Evolutionary conservation across 2,888 invertebrate species (phyloP).

Genomic region (Poecilus cupreus): DNA sequence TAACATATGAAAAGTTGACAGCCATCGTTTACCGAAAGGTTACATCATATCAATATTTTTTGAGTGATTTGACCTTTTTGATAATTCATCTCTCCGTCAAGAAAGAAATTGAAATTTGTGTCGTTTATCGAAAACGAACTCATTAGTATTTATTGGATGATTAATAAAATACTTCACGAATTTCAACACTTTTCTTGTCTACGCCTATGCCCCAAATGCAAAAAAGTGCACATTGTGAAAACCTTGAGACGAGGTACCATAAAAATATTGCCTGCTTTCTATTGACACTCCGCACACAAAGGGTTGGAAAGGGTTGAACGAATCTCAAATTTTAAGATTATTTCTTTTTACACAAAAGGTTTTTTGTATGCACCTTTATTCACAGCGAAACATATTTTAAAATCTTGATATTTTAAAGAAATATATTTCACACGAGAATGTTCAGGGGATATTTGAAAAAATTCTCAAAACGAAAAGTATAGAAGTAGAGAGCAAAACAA

Average conservation of each 20-base stretch:
- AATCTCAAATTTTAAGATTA: constrained; percentile 1
- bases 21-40: constrained; percentile 49
- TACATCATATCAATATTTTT: constrained; percentile 55
- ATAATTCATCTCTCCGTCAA: constrained; percentile 44
- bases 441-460: too few relatives aligned
- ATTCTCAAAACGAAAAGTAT: too few relatives aligned
- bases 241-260: constrained; percentile 13
- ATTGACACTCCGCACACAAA: constrained; percentile 28
- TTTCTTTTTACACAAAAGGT: neutral
- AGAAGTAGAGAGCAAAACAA: too few relatives aligned
- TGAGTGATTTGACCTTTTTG: constrained; percentile 56
- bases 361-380: neutral
- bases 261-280: constrained; percentile 39
- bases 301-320: constrained; percentile 40
- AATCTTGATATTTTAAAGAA: neutral
- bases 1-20: constrained; percentile 34
- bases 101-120: neutral
- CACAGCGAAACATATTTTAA: neutral
- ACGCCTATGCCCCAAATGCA: constrained; percentile 11
- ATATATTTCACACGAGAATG: neutral
- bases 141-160: constrained; percentile 12
- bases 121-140: neutral
- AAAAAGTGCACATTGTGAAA: neutral
- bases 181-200: neutral
- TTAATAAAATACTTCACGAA: neutral